Base-by-base conservation (phyloP, 2,797 vertebrate species). In the Falco columbarius region DNA sequence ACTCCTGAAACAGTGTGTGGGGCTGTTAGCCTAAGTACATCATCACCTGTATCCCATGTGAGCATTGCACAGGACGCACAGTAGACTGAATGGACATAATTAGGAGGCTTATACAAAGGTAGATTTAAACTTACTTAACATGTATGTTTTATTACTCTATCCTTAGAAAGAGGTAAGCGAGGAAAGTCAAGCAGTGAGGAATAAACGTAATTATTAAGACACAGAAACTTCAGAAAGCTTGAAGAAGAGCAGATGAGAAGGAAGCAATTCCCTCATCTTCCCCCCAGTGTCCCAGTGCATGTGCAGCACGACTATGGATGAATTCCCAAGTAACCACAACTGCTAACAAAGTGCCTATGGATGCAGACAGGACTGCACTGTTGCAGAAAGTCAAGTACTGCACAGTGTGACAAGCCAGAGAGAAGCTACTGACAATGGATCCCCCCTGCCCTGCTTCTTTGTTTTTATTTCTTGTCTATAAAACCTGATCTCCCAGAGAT, bases 231-330 rank as follows among this genome's bases (percentile, higher is more conserved):
- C 46, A 76, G 58, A 75, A 65, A 46, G 46, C 59, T 17, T 82
- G 55, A 75, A 44, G 51, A 89, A 19, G n/a, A 94, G 46, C 32
- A 75, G 34, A 29, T 23, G 21, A 92, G 68, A 83, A 85, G 63
- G 51, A 73, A 77, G 38, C 38, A 61, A 66, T 4, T 81, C 52
- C n/a, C 32, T 62, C 42, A 9, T 14, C 26, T 52, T 62, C 26
- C 34, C 36, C 14, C 40, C 46, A 42, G 72, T 19, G 62, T 16
- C 19, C 40, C 34, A 3, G 29, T 6, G 20, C 29, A 65, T 32
- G 36, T 3, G 56, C 76, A 76, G n/a, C 76, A 58, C 1, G 0
- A 32, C 34, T 55, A 65, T 0, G 1, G 51, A 22, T 0, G 0
- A 66, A 66, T 42, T 82, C 55, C 81, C 4, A 16, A 58, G 65